phyloP scores from a whole-genome alignment of 2,113 vertebrate species.

The Carollia perspicillata region DNA sequence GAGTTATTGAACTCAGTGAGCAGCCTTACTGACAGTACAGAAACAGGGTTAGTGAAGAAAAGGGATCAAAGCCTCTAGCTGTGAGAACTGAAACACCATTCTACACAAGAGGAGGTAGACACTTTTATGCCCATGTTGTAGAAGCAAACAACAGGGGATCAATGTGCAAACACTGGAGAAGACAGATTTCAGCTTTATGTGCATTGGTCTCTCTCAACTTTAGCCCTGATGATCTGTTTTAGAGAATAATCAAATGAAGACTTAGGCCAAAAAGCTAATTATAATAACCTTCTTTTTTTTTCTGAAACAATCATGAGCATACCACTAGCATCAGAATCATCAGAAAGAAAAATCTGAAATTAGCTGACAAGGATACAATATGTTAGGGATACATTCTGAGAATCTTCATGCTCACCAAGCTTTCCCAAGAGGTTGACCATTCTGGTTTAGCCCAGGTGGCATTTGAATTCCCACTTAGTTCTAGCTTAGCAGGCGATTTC shows the following conservation, averaged over 20 bases:
- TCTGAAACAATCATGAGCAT: neutral
- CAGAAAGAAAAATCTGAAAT: neutral
- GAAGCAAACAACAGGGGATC: neutral
- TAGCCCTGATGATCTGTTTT: neutral
- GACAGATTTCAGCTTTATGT: neutral
- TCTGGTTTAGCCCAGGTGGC: no score
- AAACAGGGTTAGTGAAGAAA: neutral
- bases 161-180: neutral
- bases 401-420: neutral
- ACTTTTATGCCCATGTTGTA: neutral
- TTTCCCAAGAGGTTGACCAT: no score
- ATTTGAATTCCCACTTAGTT: neutral
- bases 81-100: neutral
- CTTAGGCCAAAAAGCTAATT: neutral
- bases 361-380: neutral
- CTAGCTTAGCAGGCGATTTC: neutral
- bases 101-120: neutral
- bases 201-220: neutral
- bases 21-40: neutral
- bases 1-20: accelerated
- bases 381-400: neutral
- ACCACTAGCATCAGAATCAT: neutral
- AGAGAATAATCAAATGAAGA: neutral
- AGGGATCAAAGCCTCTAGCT: accelerated
- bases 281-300: neutral